Conservation (phyloP, 2,797 vertebrate genomes). For the Pristis pectinata region DNA sequence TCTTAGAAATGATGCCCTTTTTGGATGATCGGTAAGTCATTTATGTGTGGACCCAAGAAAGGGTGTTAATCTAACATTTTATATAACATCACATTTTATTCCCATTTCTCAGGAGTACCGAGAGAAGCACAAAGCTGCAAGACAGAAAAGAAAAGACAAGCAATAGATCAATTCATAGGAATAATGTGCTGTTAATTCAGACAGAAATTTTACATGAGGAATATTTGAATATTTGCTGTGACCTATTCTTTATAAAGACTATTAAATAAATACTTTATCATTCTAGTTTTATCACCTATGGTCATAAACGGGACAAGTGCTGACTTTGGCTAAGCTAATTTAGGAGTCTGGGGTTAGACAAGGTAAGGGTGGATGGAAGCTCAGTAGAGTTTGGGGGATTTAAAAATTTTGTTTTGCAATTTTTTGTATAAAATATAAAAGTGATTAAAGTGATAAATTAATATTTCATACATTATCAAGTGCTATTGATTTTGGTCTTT, state of each 20-base stretch:
- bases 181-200: background rate
- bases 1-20: background rate
- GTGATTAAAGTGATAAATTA: background rate
- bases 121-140: conserved; percentile 64
- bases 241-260: background rate
- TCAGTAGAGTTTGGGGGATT: background rate
- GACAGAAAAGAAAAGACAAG: conserved; percentile 56
- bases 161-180: conserved; percentile 40
- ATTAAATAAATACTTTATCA: background rate
- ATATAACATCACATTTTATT: conserved; percentile 33
- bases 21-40: background rate
- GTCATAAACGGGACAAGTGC: background rate
- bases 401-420: background rate
- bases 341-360: background rate
- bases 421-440: conserved; percentile 12
- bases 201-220: background rate
- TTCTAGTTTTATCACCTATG: background rate
- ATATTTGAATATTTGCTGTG: background rate
- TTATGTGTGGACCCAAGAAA: background rate
- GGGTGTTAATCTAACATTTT: background rate
- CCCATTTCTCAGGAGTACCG: conserved; percentile 54
- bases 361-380: background rate
- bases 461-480: background rate
- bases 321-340: background rate
- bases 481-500: background rate